Percentiles rank a stretch among this genome's conserved stretches.
These are phyloP conservation scores for Lycorma delicatula DNA, from an alignment of 1,140 invertebrate genomes.

Conservation along the genomic window DNA sequence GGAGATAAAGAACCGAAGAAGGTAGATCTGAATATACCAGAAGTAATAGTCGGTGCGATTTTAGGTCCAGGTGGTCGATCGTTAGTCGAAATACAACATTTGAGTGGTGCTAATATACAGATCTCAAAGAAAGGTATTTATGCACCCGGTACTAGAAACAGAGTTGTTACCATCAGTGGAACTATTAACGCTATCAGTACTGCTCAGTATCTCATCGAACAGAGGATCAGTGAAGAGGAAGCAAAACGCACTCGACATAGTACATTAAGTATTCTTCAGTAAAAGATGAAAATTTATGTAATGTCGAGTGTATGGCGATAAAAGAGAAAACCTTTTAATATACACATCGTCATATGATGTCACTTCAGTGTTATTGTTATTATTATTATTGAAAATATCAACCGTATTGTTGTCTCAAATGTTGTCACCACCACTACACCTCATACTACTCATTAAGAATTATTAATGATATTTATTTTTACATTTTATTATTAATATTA, in stretches of 20 bases:
- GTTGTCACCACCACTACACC: too few species aligned
- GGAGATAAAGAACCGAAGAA: slow-evolving; percentile 35
- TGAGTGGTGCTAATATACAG: slow-evolving; percentile 93
- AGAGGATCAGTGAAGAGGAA: slow-evolving; percentile 92
- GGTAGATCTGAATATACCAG: slow-evolving; percentile 83
- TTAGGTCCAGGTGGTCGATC: slow-evolving; percentile 91
- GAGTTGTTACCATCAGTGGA: slow-evolving; percentile 93
- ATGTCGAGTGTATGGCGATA: too few species aligned
- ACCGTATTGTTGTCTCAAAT: too few species aligned
- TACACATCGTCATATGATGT: too few species aligned
- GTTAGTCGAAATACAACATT: slow-evolving; percentile 93
- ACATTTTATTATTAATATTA: too few species aligned
- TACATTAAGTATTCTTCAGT: slow-evolving; percentile 28
- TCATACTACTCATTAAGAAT: too few species aligned
- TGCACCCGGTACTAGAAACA: slow-evolving; percentile 90
- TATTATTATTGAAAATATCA: too few species aligned
- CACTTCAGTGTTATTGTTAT: too few species aligned
- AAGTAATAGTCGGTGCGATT: slow-evolving; percentile 92
- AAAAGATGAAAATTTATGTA: too few species aligned
- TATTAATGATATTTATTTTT: too few species aligned
- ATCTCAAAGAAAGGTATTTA: slow-evolving; percentile 98
- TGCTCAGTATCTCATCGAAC: slow-evolving; percentile 91
- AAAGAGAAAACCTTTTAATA: too few species aligned
- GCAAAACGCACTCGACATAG: slow-evolving; percentile 76
- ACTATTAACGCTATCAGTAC: slow-evolving; percentile 74